Evolutionary conservation across 2,888 invertebrate genomes (phyloP).

Genomic region (Craniophora ligustri): DNA sequence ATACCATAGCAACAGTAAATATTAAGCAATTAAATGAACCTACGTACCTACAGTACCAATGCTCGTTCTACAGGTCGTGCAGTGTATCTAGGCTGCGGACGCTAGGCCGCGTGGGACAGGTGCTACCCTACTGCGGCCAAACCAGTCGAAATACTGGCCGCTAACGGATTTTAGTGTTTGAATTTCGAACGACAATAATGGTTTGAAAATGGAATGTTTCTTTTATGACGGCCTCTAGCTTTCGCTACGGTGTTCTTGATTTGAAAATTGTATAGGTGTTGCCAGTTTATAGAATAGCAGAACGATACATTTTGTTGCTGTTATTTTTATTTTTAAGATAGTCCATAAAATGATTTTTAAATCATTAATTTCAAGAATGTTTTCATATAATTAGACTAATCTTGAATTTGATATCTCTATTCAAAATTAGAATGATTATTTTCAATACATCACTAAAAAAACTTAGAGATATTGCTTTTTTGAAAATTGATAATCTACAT

Average conservation of each 20-base stretch:
- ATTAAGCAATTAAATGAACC: constrained; percentile 40
- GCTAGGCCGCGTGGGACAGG: constrained; percentile 40
- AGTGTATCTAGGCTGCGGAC: constrained; percentile 43
- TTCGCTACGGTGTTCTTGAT: constrained; percentile 14
- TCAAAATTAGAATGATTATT: no score
- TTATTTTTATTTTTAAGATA: no score
- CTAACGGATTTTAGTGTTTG: constrained; percentile 48
- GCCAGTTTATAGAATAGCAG: not conserved
- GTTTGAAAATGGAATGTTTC: constrained; percentile 29
- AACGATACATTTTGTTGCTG: not conserved
- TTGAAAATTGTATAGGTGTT: constrained; percentile 8
- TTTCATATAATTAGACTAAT: no score
- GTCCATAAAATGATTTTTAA: no score
- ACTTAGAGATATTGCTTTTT: no score
- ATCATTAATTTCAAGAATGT: no score
- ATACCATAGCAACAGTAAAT: constrained; percentile 33
- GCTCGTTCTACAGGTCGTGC: no score
- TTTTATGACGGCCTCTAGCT: not conserved
- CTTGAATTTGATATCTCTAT: no score
- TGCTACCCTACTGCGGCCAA: constrained; percentile 49
- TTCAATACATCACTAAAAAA: no score
- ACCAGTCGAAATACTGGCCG: constrained; percentile 48
- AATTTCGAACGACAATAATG: constrained; percentile 39
- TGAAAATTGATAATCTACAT: not conserved
- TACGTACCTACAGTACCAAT: constrained; percentile 21